Percentiles rank a stretch among this genome's conserved stretches.
Evolutionary conservation across 2,797 vertebrate species (phyloP).

Genomic region (Lutjanus argentimaculatus): DNA sequence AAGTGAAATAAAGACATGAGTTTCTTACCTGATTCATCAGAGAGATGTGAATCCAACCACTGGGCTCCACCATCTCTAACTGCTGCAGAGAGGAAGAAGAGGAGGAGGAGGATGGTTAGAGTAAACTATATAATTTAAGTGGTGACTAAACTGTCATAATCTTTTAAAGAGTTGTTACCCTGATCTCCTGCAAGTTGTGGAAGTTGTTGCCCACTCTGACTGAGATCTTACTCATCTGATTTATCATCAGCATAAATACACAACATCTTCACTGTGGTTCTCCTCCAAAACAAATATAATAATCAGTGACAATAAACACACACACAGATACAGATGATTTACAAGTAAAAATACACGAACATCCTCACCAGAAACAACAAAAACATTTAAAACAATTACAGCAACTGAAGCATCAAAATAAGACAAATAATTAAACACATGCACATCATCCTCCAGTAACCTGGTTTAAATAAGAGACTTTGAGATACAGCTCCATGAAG

Average conservation of each 20-base stretch:
- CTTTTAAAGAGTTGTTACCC: constrained; percentile 82
- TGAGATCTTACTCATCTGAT: constrained; percentile 98
- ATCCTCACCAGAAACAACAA: background rate
- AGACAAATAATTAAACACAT: too few relatives aligned
- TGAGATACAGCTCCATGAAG: too few relatives aligned
- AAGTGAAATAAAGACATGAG: background rate
- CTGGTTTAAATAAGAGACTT: too few relatives aligned
- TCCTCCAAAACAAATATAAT: constrained; percentile 83
- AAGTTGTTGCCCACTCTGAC: constrained; percentile 99
- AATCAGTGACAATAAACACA: background rate
- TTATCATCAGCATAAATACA: constrained; percentile 99
- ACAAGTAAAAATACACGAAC: background rate
- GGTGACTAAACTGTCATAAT: background rate
- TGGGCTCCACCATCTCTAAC: constrained; percentile 98
- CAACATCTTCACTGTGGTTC: constrained; percentile 97
- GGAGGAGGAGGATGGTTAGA: background rate
- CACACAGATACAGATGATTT: background rate
- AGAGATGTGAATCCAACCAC: constrained; percentile 95
- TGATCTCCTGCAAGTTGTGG: constrained; percentile 97
- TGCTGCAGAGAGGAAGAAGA: constrained; percentile 85
- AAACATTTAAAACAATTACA: too few relatives aligned
- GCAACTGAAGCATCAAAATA: background rate
- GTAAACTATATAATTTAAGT: background rate
- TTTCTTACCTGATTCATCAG: constrained; percentile 73
- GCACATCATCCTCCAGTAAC: too few relatives aligned